Evolutionary conservation across 2,888 invertebrate species (phyloP).

Genomic region (Leucophenga montana): DNA sequence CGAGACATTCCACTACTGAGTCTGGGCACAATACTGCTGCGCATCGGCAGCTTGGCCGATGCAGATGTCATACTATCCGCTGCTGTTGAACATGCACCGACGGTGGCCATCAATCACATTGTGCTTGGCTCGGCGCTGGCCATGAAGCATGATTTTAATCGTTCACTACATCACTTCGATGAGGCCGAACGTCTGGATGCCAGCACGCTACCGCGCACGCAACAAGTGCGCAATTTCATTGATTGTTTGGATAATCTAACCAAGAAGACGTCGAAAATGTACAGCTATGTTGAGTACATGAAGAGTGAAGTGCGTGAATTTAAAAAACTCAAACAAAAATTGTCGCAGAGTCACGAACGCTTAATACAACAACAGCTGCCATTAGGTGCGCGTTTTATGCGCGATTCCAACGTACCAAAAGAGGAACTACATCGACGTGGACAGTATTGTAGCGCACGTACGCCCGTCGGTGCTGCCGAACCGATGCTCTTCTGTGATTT

Average conservation of each 20-base stretch:
- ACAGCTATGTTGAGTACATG: constrained; percentile 71
- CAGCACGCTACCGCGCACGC: constrained; percentile 62
- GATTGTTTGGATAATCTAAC: constrained; percentile 68
- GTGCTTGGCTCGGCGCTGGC: constrained; percentile 68
- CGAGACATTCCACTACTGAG: constrained; percentile 70
- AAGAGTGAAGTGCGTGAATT: constrained; percentile 69
- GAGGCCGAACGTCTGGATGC: constrained; percentile 68
- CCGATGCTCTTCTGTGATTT: constrained; percentile 72
- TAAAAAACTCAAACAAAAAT: constrained; percentile 65
- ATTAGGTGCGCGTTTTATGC: constrained; percentile 64
- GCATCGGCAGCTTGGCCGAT: constrained; percentile 65
- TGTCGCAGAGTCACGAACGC: constrained; percentile 66
- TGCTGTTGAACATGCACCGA: constrained; percentile 69
- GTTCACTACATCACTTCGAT: constrained; percentile 66
- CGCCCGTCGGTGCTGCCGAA: constrained; percentile 65
- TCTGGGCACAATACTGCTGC: constrained; percentile 69
- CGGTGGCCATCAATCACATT: constrained; percentile 69
- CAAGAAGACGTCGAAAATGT: constrained; percentile 67
- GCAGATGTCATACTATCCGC: constrained; percentile 66
- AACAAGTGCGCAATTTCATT: constrained; percentile 68
- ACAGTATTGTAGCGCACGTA: constrained; percentile 71
- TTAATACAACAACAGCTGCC: constrained; percentile 70
- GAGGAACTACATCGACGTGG: constrained; percentile 68
- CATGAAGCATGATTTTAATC: constrained; percentile 69
- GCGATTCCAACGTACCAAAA: constrained; percentile 61